Percentiles rank a stretch among this genome's conserved stretches.
Evolutionary conservation across 2,797 vertebrate genomes (phyloP).

Genomic region (Rhinoraja longicauda): DNA sequence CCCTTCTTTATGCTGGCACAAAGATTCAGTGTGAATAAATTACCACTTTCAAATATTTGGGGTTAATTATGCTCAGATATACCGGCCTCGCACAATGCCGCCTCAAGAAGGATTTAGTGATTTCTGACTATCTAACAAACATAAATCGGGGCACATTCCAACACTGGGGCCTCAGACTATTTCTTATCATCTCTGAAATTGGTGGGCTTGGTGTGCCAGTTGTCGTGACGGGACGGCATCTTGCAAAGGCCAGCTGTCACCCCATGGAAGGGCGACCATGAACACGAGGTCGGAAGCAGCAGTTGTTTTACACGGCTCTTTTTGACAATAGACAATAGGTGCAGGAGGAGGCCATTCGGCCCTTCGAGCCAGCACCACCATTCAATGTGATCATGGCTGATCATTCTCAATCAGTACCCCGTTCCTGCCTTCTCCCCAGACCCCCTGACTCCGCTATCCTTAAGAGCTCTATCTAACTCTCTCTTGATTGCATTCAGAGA

Average conservation of each 20-base stretch:
- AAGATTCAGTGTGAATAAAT: background rate
- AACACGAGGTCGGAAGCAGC: background rate
- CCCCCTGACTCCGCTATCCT: too few species aligned
- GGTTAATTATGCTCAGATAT: background rate
- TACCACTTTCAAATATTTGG: background rate
- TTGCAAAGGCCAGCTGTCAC: background rate
- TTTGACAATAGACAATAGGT: too few species aligned
- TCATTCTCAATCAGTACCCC: too few species aligned
- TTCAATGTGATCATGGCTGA: too few species aligned
- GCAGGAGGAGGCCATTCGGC: too few species aligned
- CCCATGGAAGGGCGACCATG: background rate
- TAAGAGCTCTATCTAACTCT: too few species aligned
- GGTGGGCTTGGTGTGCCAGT: background rate
- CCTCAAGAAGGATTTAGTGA: background rate
- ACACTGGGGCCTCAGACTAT: background rate
- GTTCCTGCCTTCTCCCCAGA: too few species aligned
- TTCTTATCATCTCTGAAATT: background rate
- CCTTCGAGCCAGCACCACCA: too few species aligned
- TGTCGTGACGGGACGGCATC: too few species aligned
- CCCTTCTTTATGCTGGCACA: background rate
- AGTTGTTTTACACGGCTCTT: background rate
- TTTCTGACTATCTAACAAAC: background rate
- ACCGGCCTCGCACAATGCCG: background rate
- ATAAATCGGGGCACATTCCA: background rate
- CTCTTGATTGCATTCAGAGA: too few species aligned